Conservation (phyloP, 2,888 invertebrate genomes). For the Acanthococcus lagerstroemiae region DNA sequence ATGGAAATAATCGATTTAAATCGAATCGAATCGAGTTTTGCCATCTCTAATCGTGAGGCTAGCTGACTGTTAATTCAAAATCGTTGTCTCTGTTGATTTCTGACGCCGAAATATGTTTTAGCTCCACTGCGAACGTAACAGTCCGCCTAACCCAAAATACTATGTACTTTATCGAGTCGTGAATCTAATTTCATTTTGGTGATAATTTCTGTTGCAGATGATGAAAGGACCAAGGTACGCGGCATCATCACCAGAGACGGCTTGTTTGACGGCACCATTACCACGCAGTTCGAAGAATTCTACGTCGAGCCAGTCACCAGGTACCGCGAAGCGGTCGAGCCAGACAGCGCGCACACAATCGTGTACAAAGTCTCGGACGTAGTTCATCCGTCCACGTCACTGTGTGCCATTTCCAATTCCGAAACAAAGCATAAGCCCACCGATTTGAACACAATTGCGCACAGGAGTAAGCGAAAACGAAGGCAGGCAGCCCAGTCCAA, state of each 20-base stretch:
- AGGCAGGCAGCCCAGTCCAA: neutral
- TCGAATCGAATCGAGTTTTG: no score
- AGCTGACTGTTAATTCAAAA: no score
- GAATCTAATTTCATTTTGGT: neutral
- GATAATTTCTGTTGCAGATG: conserved; percentile 52
- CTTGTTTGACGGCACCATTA: conserved; percentile 79
- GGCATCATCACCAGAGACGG: conserved; percentile 79
- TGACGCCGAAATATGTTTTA: no score
- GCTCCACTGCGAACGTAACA: no score
- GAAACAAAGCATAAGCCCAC: conserved; percentile 49
- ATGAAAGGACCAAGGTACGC: conserved; percentile 68
- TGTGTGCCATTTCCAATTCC: conserved; percentile 31
- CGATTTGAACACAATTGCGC: conserved; percentile 22
- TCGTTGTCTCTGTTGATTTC: no score
- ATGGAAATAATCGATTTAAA: no score
- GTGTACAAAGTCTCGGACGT: conserved; percentile 76
- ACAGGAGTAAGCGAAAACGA: conserved; percentile 12
- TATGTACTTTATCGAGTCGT: neutral
- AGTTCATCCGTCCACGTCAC: conserved; percentile 41
- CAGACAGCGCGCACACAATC: conserved; percentile 61
- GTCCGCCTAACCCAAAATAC: no score
- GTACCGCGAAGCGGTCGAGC: conserved; percentile 9
- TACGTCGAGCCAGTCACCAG: conserved; percentile 61
- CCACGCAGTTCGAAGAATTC: conserved; percentile 65
- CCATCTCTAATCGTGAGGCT: no score